Percentiles rank a stretch among this genome's conserved stretches.
Conservation (phyloP, 2,888 invertebrate genomes). For the Eupithecia inturbata region DNA sequence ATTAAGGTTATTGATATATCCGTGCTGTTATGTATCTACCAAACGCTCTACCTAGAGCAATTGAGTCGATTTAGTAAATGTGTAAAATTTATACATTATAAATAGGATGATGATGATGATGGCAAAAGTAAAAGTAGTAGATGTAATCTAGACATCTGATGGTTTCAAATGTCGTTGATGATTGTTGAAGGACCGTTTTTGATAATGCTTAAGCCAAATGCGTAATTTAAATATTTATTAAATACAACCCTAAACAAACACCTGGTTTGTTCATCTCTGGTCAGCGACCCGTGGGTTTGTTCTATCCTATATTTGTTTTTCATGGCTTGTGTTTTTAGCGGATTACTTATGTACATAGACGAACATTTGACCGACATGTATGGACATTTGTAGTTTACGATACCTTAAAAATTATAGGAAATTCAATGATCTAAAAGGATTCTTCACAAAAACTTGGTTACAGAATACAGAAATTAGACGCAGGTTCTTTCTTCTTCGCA, state of each 20-base stretch:
- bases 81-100: too few species aligned
- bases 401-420: neutral
- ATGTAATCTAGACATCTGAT: too few species aligned
- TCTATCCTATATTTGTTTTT: conserved; percentile 14
- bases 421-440: neutral
- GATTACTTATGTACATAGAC: conserved; percentile 15
- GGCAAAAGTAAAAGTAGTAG: too few species aligned
- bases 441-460: neutral
- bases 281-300: conserved; percentile 24
- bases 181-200: neutral
- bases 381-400: neutral
- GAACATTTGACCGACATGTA: neutral
- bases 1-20: neutral
- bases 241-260: conserved; percentile 25
- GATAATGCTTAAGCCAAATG: neutral
- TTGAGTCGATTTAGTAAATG: neutral
- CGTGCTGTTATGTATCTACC: neutral
- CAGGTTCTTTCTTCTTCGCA: neutral
- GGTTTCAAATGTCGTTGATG: too few species aligned
- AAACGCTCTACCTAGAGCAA: neutral
- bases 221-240: neutral
- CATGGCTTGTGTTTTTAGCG: conserved; percentile 22
- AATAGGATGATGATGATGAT: too few species aligned
- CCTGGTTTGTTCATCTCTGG: conserved; percentile 23
- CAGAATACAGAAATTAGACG: neutral